Percentiles rank a stretch among this genome's conserved stretches.
phyloP scores from a whole-genome alignment of 1,140 invertebrate species.

The Anastatus disparis region DNA sequence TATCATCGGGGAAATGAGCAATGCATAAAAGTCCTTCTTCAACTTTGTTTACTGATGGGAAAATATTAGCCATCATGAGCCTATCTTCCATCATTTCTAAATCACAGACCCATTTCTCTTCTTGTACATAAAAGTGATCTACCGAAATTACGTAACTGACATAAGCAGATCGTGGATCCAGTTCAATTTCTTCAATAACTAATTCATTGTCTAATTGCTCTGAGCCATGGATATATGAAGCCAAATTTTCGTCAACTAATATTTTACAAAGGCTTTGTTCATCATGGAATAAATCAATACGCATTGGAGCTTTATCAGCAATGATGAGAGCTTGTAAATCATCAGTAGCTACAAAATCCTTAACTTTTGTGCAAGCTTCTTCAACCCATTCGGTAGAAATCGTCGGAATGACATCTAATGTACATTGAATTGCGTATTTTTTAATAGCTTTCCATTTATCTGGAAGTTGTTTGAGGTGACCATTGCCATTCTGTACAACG shows the following conservation, averaged over 20 bases:
- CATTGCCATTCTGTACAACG: conserved; percentile 70
- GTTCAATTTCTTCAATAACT: conserved; percentile 53
- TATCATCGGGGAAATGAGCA: conserved; percentile 74
- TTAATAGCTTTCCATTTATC: conserved; percentile 66
- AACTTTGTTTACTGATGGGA: conserved; percentile 63
- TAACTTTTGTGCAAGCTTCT: conserved; percentile 71
- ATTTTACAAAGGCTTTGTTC: conserved; percentile 13
- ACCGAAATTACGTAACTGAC: conserved; percentile 70
- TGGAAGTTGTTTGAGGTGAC: conserved; percentile 71
- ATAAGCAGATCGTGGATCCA: conserved; percentile 58
- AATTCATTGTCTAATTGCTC: conserved; percentile 57
- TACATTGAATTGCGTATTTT: conserved; percentile 72
- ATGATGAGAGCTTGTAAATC: conserved; percentile 16
- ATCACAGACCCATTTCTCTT: conserved; percentile 65
- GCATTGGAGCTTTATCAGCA: conserved; percentile 16
- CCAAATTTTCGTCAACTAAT: conserved; percentile 6
- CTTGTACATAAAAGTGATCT: conserved; percentile 75
- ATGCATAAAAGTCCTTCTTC: conserved; percentile 70
- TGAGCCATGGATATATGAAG: not conserved
- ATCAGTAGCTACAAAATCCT: conserved; percentile 59
- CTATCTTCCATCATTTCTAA: conserved; percentile 71
- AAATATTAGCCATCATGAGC: conserved; percentile 66
- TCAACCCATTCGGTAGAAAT: conserved; percentile 75
- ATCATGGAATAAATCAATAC: conserved; percentile 11
- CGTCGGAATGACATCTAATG: conserved; percentile 73